These are phyloP conservation scores for Bactericera cockerelli DNA, from an alignment of 1,140 invertebrate species.

Conservation along the genomic window DNA sequence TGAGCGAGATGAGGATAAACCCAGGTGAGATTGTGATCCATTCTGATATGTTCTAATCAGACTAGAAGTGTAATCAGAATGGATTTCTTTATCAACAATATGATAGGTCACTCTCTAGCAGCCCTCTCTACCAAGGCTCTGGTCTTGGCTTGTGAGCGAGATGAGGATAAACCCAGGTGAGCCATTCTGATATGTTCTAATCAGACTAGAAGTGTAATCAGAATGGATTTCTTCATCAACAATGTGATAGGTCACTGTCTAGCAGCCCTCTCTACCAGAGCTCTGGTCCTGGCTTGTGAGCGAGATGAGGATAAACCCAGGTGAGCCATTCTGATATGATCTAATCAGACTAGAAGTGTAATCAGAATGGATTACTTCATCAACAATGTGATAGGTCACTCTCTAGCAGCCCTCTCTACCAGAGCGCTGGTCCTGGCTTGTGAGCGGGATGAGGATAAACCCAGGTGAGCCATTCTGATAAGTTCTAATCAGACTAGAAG, in stretches of 20 bases:
- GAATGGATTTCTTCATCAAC: no score
- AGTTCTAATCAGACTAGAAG: neutral
- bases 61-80: neutral
- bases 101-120: constrained; percentile 63
- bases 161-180: no score
- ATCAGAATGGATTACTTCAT: no score
- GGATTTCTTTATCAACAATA: constrained; percentile 77
- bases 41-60: no score
- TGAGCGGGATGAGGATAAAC: constrained; percentile 35
- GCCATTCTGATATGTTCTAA: no score
- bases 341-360: no score
- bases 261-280: constrained; percentile 63
- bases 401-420: constrained; percentile 66
- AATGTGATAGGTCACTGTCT: constrained; percentile 68
- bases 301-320: constrained; percentile 35
- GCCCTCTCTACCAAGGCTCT: constrained; percentile 62
- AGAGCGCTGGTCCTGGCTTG: constrained; percentile 66
- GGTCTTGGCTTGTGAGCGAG: constrained; percentile 36
- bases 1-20: constrained; percentile 35
- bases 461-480: constrained; percentile 31
- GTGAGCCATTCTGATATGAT: no score
- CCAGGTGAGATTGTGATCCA: no score
- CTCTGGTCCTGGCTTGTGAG: constrained; percentile 48
- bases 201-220: no score
- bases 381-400: constrained; percentile 61